Evolutionary conservation across 2,113 vertebrate genomes (phyloP).

Genomic region (Carassius gibelio): DNA sequence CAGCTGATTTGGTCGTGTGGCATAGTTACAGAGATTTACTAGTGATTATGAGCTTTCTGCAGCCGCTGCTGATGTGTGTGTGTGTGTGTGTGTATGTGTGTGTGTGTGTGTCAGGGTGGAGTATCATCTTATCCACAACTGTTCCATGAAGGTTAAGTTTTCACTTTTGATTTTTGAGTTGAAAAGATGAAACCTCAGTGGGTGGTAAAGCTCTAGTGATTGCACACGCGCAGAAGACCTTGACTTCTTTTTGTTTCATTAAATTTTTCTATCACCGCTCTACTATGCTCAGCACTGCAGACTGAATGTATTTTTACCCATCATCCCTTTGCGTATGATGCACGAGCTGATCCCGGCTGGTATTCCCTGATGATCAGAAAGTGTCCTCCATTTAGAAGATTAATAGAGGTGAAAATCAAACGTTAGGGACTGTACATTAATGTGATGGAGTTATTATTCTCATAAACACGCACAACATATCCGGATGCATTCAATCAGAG

Average conservation of each 20-base stretch:
- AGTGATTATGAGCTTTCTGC: conserved; percentile 44
- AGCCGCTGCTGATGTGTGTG: conserved; percentile 50
- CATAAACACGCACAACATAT: conserved; percentile 59
- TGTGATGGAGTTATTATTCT: conserved; percentile 65
- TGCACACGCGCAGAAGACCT: neutral
- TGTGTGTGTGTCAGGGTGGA: neutral
- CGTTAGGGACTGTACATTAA: conserved; percentile 51
- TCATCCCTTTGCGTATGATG: conserved; percentile 15
- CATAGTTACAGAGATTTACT: neutral
- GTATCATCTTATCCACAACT: neutral
- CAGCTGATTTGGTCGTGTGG: neutral
- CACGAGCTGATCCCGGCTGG: conserved; percentile 18
- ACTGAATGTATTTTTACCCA: conserved; percentile 22
- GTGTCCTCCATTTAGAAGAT: conserved; percentile 35
- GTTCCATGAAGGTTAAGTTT: neutral
- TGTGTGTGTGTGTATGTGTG: neutral
- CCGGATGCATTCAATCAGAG: conserved; percentile 65
- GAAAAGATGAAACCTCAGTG: neutral
- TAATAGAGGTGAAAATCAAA: conserved; percentile 41
- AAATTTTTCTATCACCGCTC: neutral
- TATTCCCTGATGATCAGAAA: conserved; percentile 31
- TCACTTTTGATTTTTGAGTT: conserved; percentile 1
- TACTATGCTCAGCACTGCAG: neutral
- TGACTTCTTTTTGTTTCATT: conserved; percentile 22
- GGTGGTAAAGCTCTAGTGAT: neutral